Base-by-base conservation (phyloP, 1,140 invertebrate genomes). In the Apolygus lucorum region DNA sequence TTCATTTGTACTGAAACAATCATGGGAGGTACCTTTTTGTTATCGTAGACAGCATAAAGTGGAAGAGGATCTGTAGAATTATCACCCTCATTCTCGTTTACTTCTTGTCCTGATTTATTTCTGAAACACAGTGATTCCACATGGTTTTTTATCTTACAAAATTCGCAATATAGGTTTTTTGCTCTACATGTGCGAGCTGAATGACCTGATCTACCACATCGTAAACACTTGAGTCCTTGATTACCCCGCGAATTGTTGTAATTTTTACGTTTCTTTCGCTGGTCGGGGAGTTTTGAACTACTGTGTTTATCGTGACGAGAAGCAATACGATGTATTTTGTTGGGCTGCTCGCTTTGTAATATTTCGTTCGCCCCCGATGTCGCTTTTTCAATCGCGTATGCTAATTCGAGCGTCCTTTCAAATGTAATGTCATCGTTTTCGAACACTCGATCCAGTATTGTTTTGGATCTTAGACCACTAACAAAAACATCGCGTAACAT, bases 361-460 rank as follows among this genome's bases (percentile, higher is more conserved):
- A 59, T 59, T 59, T 59, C 54, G 54, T 59, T 59, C 54, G 54
- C 54, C 2, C 54, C 54, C 22, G 54, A 59, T 4, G 54, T 59
- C 11, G 54, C 54, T 59, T 59, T 59, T 24, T 59, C 54, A 11
- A 59, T 59, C 22, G 54, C 54, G 11, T 11, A 14, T 11, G 54
- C 54, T 13, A 59, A 17, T 59, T 59, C 22, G 13, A 59, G 54
- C 4, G 54, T 59, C 22, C 22, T 22, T 11, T 59, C 54, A 24
- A 59, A 59, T 21, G 54, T 14, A 14, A 59, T 59, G 22, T 59
- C 54, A 21, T 59, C 54, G 54, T 59, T 59, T 59, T 59, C 54
- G 54, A 59, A 59, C 4, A 59, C 2, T 14, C 54, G 54, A 22
- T 59, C 22, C 8, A 59, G 11, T 11, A 59, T 59, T 22, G 22